Evolutionary conservation across 2,797 vertebrate genomes (phyloP).

Genomic region (Mycteria americana): DNA sequence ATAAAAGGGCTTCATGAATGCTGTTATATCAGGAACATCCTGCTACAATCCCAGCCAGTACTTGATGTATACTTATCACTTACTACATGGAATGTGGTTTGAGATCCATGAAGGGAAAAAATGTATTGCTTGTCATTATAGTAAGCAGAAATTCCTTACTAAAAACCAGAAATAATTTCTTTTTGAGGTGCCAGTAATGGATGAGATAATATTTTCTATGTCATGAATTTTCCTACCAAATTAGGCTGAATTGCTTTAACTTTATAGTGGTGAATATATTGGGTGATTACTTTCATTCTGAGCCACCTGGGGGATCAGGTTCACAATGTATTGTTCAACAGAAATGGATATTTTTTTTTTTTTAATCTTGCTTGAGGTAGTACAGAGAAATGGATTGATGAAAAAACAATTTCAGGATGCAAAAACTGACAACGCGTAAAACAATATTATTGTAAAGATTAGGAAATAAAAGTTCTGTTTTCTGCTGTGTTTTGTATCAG

Average conservation of each 20-base stretch:
- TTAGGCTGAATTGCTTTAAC: neutral
- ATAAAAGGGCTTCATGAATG: neutral
- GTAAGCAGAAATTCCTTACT: neutral
- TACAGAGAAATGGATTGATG: neutral
- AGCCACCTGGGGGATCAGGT: neutral
- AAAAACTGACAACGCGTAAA: neutral
- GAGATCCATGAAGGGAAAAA: neutral
- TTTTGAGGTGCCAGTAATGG: neutral
- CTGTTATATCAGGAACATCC: neutral
- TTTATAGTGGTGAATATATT: neutral
- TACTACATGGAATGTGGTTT: neutral
- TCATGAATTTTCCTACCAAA: neutral
- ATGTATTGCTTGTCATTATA: neutral
- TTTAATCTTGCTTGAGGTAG: neutral
- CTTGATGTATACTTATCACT: neutral
- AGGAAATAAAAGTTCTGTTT: constrained; percentile 4
- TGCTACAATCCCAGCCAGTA: neutral
- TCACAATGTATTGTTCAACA: neutral
- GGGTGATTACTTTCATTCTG: neutral
- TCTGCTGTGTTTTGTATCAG: constrained; percentile 29
- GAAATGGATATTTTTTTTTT: neutral
- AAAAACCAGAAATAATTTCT: neutral
- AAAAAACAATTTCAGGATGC: constrained; percentile 9
- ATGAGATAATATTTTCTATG: neutral
- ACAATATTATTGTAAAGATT: constrained; percentile 8